phyloP scores from a whole-genome alignment of 2,888 invertebrate species.

The Phalera bucephala region DNA sequence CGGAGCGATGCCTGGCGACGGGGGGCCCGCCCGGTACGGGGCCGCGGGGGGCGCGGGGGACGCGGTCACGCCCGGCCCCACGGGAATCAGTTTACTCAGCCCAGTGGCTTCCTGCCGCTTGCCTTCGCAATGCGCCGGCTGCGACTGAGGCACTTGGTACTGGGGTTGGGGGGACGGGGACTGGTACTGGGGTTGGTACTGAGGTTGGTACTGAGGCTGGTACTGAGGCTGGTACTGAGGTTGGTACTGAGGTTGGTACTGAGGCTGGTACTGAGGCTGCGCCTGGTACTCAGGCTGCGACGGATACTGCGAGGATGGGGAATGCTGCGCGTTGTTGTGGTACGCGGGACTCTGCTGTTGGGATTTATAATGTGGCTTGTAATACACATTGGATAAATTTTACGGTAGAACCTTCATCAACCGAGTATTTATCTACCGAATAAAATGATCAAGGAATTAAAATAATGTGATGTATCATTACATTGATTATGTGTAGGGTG shows the following conservation, averaged over 20 bases:
- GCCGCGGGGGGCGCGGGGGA: constrained; percentile 27
- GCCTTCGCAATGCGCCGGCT: constrained; percentile 61
- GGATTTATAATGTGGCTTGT: constrained; percentile 53
- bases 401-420: constrained; percentile 1
- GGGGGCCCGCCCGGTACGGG: constrained; percentile 59
- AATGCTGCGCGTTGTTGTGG: constrained; percentile 76
- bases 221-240: constrained; percentile 33
- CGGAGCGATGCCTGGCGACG: constrained; percentile 54
- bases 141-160: constrained; percentile 42
- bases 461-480: too few relatives aligned
- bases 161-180: constrained; percentile 55
- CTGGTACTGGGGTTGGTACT: constrained; percentile 74
- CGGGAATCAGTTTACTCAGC: constrained; percentile 75
- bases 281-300: constrained; percentile 38
- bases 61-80: constrained; percentile 61
- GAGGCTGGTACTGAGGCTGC: constrained; percentile 38
- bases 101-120: constrained; percentile 66
- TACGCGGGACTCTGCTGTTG: constrained; percentile 73
- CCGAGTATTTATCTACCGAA: too few relatives aligned
- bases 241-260: constrained; percentile 35
- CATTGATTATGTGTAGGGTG: too few relatives aligned
- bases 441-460: too few relatives aligned
- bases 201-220: constrained; percentile 49
- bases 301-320: constrained; percentile 39
- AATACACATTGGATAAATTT: constrained; percentile 30